Evolutionary conservation across 1,140 invertebrate species (phyloP).

Genomic region (Microplitis mediator): DNA sequence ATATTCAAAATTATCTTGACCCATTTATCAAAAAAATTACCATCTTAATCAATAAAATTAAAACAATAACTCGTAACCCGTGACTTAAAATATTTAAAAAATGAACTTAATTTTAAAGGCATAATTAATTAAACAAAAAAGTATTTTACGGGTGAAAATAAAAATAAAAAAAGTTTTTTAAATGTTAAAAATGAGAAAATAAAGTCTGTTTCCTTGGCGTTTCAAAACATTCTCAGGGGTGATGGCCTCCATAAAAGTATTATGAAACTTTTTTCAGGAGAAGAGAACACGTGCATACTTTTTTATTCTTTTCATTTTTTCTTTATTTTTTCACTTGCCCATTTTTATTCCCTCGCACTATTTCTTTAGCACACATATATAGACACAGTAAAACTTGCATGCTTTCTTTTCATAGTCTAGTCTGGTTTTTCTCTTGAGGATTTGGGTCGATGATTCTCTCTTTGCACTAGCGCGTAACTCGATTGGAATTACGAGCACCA

Average conservation of each 20-base stretch:
- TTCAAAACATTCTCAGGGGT: not conserved
- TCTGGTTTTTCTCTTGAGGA: not conserved
- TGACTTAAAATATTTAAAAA: too few relatives aligned
- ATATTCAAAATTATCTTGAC: too few relatives aligned
- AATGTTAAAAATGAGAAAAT: not conserved
- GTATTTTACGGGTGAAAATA: not conserved
- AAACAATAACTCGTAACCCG: too few relatives aligned
- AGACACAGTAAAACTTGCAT: not conserved
- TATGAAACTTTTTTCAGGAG: not conserved
- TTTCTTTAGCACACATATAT: not conserved
- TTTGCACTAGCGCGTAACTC: not conserved
- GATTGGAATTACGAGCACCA: constrained; percentile 16
- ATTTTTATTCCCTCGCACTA: not conserved
- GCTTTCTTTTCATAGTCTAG: not conserved
- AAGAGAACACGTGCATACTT: not conserved
- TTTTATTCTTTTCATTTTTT: constrained; percentile 4
- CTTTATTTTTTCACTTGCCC: not conserved
- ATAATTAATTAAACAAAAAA: too few relatives aligned
- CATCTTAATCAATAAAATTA: too few relatives aligned
- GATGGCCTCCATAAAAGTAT: not conserved
- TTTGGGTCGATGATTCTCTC: constrained; percentile 7
- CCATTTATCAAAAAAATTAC: too few relatives aligned
- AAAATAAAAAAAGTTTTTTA: not conserved
- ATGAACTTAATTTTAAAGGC: too few relatives aligned
- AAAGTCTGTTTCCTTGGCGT: not conserved